These are phyloP conservation scores for Ethmia dodecea DNA, from an alignment of 2,888 invertebrate species.

Conservation along the genomic window DNA sequence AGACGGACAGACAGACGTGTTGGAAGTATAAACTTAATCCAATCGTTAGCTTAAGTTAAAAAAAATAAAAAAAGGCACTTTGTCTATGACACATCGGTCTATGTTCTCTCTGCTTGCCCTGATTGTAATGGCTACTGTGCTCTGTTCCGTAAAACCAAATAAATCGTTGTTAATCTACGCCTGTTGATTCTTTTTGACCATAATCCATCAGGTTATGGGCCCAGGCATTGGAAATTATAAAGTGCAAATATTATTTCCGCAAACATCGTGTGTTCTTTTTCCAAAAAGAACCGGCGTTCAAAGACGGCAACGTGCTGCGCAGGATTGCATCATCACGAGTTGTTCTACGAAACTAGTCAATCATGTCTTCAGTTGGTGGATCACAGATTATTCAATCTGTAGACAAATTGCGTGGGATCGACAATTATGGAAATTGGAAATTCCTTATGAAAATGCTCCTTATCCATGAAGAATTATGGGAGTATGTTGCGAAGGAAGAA, in stretches of 20 bases:
- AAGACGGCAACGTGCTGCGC: too few species aligned
- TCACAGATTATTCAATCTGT: neutral
- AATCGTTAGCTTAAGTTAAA: too few species aligned
- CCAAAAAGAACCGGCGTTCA: neutral
- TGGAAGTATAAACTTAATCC: too few species aligned
- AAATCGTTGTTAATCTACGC: too few species aligned
- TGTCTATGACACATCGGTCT: too few species aligned
- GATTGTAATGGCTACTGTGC: too few species aligned
- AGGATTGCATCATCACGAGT: neutral
- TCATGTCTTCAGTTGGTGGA: neutral
- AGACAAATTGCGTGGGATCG: neutral
- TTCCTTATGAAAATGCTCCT: slow-evolving; percentile 6
- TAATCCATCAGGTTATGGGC: slow-evolving; percentile 7
- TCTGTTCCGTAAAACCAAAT: too few species aligned
- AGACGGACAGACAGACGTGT: too few species aligned
- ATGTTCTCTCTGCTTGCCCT: too few species aligned
- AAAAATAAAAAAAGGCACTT: too few species aligned
- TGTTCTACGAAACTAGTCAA: neutral
- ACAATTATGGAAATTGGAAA: slow-evolving; percentile 5
- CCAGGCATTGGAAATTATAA: neutral
- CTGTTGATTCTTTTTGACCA: too few species aligned
- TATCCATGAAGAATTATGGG: slow-evolving; percentile 14
- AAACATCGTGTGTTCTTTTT: neutral
- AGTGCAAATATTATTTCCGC: neutral
- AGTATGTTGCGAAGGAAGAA: neutral